These are phyloP conservation scores for Entelurus aequoreus DNA, from an alignment of 2,113 vertebrate species.

Conservation along the genomic window DNA sequence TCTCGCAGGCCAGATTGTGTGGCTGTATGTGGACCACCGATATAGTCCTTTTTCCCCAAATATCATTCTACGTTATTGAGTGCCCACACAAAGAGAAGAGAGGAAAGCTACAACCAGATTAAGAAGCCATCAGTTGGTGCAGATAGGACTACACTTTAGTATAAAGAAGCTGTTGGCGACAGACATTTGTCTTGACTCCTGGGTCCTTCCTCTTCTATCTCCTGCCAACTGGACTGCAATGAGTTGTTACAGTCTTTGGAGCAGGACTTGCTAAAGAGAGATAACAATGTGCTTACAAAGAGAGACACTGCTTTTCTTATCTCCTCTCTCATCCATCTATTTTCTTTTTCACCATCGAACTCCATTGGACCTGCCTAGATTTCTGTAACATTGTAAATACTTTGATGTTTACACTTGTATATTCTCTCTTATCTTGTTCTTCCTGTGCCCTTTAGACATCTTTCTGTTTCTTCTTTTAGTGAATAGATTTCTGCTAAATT, in stretches of 20 bases:
- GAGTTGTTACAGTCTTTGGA: conserved; percentile 11
- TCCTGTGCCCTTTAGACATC: conserved; percentile 14
- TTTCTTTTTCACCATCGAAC: conserved; percentile 8
- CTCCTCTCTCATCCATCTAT: conserved; percentile 14
- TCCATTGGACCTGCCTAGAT: conserved; percentile 1
- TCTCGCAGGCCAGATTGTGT: too few relatives aligned
- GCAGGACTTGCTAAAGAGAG: conserved; percentile 28
- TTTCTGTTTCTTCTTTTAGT: conserved; percentile 46
- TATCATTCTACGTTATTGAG: too few relatives aligned
- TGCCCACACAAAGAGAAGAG: too few relatives aligned
- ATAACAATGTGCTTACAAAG: conserved; percentile 46
- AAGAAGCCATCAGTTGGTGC: too few relatives aligned
- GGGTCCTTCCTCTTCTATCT: conserved; percentile 16
- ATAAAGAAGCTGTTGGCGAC: not conserved
- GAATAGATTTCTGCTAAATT: conserved; percentile 14
- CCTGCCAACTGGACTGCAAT: conserved; percentile 8
- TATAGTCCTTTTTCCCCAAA: too few relatives aligned
- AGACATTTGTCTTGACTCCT: conserved; percentile 27
- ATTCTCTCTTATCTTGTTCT: conserved; percentile 14
- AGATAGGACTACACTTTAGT: too few relatives aligned
- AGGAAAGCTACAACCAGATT: too few relatives aligned
- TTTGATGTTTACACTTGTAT: conserved; percentile 18
- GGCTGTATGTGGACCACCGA: too few relatives aligned
- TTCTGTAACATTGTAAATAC: not conserved
- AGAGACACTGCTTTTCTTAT: conserved; percentile 32